Percentiles rank a stretch among this genome's conserved stretches.
Evolutionary conservation across 37 sponge, comb jelly and placozoan species (phyloP).

Genomic region (Trichoplax adhaerens): DNA sequence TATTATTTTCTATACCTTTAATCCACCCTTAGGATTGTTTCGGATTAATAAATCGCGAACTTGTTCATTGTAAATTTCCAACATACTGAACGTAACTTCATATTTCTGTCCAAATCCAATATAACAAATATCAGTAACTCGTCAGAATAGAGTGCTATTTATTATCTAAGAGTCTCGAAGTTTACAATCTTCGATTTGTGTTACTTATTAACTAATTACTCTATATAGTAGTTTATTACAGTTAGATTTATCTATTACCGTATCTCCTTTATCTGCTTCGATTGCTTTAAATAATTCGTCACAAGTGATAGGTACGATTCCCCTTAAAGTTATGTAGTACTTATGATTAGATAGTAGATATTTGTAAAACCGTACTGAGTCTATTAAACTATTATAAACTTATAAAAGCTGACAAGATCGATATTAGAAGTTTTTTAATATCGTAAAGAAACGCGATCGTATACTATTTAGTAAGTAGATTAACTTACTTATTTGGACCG

Average conservation of each 20-base stretch:
- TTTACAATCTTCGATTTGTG: no score
- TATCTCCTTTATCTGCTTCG: background rate
- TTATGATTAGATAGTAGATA: constrained; percentile 1
- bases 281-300: constrained; percentile 28
- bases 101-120: background rate
- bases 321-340: constrained; percentile 1
- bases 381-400: no score
- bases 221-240: no score
- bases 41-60: constrained; percentile 25
- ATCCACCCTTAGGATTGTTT: constrained; percentile 23
- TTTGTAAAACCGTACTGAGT: background rate
- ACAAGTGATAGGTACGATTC: constrained; percentile 27
- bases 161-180: no score
- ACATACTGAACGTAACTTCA: constrained; percentile 20
- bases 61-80: constrained; percentile 35
- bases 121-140: background rate
- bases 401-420: no score
- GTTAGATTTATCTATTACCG: background rate
- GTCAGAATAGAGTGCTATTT: background rate
- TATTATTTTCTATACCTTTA: constrained; percentile 5
- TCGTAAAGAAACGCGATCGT: background rate
- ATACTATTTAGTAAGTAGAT: background rate
- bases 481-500: constrained; percentile 21
- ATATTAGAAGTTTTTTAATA: background rate
- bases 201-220: no score